Evolutionary conservation across 2,888 invertebrate species (phyloP).

Genomic region (Ectemnius lituratus): DNA sequence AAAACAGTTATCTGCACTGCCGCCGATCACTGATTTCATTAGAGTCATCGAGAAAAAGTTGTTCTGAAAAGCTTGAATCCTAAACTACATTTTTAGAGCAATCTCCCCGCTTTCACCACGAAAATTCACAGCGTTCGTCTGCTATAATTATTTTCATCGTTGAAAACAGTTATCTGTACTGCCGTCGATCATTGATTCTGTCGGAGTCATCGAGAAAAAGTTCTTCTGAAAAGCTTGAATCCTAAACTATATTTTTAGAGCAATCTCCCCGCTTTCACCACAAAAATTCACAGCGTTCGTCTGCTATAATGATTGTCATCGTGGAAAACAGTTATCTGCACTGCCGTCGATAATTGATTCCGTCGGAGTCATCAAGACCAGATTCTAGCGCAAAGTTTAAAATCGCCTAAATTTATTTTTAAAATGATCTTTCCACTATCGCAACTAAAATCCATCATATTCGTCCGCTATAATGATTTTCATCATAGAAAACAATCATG

Average conservation of each 20-base stretch:
- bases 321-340: constrained; percentile 35
- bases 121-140: constrained; percentile 34
- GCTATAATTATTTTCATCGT: constrained; percentile 27
- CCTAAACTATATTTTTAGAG: not conserved
- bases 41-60: constrained; percentile 20
- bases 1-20: constrained; percentile 34
- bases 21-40: not conserved
- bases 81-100: constrained; percentile 5
- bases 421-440: constrained; percentile 49
- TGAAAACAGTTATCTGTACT: constrained; percentile 36
- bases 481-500: constrained; percentile 33
- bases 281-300: constrained; percentile 31
- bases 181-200: too few relatives aligned
- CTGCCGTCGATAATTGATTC: too few relatives aligned
- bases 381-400: not conserved
- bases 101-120: constrained; percentile 48
- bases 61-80: not conserved
- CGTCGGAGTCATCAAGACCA: constrained; percentile 22
- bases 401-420: not conserved
- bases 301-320: constrained; percentile 24
- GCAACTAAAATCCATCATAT: constrained; percentile 32
- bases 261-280: constrained; percentile 51
- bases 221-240: not conserved
- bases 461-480: constrained; percentile 23
- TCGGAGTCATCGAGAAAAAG: constrained; percentile 24